Evolutionary conservation across 2,797 vertebrate genomes (phyloP).

Genomic region (Acanthurus leucopareius): DNA sequence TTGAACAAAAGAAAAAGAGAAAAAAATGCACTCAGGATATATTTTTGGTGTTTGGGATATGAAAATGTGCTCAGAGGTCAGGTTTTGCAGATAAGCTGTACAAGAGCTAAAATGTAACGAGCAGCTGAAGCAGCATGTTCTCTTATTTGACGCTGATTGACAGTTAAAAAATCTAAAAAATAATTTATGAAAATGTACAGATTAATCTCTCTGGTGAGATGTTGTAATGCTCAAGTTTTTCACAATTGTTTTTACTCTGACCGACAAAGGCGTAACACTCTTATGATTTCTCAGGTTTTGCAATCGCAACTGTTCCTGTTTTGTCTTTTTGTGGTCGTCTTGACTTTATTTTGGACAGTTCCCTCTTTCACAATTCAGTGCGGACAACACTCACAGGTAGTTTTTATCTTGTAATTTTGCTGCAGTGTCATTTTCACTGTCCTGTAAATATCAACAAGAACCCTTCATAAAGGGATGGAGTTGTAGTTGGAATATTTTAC

Average conservation of each 20-base stretch:
- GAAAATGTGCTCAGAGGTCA: conserved; percentile 26
- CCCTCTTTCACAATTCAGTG: conserved; percentile 65
- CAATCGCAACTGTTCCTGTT: conserved; percentile 81
- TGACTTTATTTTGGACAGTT: conserved; percentile 72
- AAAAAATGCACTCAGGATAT: conserved; percentile 37
- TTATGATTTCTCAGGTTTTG: conserved; percentile 70
- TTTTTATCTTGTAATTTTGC: conserved; percentile 10
- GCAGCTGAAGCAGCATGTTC: background rate
- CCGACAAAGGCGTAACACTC: background rate
- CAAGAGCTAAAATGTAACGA: background rate
- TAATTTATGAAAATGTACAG: background rate
- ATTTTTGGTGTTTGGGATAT: conserved; percentile 33
- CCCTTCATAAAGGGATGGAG: background rate
- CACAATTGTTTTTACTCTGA: background rate
- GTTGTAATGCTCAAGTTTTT: conserved; percentile 4
- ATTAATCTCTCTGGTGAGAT: background rate
- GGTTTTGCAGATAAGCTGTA: background rate
- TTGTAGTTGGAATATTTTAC: background rate
- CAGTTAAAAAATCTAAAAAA: conserved; percentile 12
- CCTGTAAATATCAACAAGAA: background rate
- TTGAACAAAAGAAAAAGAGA: conserved; percentile 64
- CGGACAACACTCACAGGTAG: background rate
- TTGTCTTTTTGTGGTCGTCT: conserved; percentile 63
- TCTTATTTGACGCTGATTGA: background rate
- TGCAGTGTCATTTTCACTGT: conserved; percentile 3